Conservation (phyloP, 1,140 invertebrate species). For the Neomicropteryx cornuta region DNA sequence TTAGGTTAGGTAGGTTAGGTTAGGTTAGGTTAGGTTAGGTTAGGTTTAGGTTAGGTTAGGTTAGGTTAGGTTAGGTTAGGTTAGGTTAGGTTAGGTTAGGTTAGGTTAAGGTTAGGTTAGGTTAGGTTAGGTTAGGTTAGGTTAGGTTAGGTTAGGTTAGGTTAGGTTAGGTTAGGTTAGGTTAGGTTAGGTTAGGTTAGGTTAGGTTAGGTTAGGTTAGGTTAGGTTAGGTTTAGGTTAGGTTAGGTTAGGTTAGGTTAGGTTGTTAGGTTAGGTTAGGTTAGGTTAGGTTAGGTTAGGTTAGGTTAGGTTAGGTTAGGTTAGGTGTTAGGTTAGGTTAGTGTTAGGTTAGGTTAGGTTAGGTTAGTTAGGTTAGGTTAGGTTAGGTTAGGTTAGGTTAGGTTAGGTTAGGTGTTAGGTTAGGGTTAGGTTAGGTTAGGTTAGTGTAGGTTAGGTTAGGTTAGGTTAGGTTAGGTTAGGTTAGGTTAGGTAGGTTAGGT, state of each 20-base stretch:
- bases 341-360: constrained; percentile 8
- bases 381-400: constrained; percentile 10
- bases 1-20: constrained; percentile 15
- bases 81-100: constrained; percentile 10
- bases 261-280: constrained; percentile 2
- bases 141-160: constrained; percentile 7
- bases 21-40: constrained; percentile 15
- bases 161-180: constrained; percentile 7
- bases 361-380: constrained; percentile 10
- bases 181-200: constrained; percentile 7
- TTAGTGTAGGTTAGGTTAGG: constrained; percentile 9
- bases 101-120: constrained; percentile 16
- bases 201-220: constrained; percentile 7
- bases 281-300: constrained; percentile 7
- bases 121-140: constrained; percentile 15
- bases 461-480: constrained; percentile 8
- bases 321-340: constrained; percentile 9
- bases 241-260: constrained; percentile 1
- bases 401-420: constrained; percentile 9
- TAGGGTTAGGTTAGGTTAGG: constrained; percentile 10
- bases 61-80: constrained; percentile 11
- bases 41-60: constrained; percentile 10
- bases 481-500: constrained; percentile 11
- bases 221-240: constrained; percentile 6
- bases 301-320: constrained; percentile 7